These are phyloP conservation scores for Lepus timidus DNA, from an alignment of 2,113 vertebrate genomes.

Conservation along the genomic window DNA sequence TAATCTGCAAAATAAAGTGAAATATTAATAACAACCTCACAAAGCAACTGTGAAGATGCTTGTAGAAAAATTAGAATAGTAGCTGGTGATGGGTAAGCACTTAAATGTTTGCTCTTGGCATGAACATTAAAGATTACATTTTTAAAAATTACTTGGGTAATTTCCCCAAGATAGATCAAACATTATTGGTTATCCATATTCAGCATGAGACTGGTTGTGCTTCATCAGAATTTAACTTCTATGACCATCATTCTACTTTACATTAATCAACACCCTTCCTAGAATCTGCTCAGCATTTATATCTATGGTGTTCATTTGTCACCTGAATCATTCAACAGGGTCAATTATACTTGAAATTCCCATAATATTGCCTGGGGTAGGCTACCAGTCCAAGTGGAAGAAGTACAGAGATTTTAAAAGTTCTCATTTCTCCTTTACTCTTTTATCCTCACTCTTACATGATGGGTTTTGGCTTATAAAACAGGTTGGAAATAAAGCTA, in stretches of 20 bases:
- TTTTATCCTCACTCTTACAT: not conserved
- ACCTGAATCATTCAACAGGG: not conserved
- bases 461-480: not conserved
- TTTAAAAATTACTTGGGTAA: not conserved
- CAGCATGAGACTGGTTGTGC: not conserved
- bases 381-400: not conserved
- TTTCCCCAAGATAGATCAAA: not conserved
- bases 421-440: not conserved
- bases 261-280: not conserved
- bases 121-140: not conserved
- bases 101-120: not conserved
- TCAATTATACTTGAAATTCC: not conserved
- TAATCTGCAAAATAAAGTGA: slow-evolving; percentile 1
- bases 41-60: not conserved
- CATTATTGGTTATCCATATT: not conserved
- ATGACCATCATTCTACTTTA: not conserved
- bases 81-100: not conserved
- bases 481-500: not conserved
- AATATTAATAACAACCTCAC: not conserved
- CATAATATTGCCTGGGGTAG: not conserved
- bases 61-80: not conserved
- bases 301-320: not conserved
- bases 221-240: not conserved
- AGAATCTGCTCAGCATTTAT: not conserved
- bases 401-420: not conserved